A percentile compares a stretch with the other conserved stretches of the same genome.
Evolutionary conservation across 2,113 vertebrate genomes (phyloP).

Genomic region (Deroptyus accipitrinus): DNA sequence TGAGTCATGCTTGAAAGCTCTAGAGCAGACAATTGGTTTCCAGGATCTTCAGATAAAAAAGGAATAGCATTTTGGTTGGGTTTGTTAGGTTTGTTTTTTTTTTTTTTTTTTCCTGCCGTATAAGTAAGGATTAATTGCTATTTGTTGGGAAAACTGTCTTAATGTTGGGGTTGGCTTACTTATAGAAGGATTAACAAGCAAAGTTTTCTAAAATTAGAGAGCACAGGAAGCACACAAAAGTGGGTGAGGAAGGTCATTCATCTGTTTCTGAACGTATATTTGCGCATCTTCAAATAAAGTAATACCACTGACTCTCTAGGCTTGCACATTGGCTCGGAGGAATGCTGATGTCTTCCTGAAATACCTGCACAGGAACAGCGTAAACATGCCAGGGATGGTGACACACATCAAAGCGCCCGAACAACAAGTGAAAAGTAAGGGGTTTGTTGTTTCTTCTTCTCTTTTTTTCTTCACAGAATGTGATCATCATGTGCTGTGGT

Average conservation of each 20-base stretch:
- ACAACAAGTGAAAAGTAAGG: constrained; percentile 98
- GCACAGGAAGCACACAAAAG: background rate
- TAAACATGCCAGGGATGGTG: constrained; percentile 98
- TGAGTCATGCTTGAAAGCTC: background rate
- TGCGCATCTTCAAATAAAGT: background rate
- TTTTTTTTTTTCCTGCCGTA: background rate
- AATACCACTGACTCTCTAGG: constrained; percentile 70
- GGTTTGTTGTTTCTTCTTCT: background rate
- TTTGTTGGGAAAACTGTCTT: background rate
- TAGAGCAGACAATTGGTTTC: background rate
- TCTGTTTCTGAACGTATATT: background rate
- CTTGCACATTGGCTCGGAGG: constrained; percentile 92
- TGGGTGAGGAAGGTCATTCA: background rate
- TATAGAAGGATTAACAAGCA: background rate
- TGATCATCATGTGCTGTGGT: background rate
- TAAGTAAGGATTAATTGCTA: background rate
- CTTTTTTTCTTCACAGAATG: background rate
- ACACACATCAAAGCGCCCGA: constrained; percentile 97
- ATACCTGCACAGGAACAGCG: constrained; percentile 97
- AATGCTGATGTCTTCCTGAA: constrained; percentile 98
- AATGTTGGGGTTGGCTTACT: background rate
- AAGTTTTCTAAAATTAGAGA: background rate
- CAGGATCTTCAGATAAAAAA: background rate
- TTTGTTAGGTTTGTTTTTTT: background rate
- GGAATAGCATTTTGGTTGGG: background rate